Conservation (phyloP, 2,797 vertebrate genomes). For the Enteromius afrohamiltoni region DNA sequence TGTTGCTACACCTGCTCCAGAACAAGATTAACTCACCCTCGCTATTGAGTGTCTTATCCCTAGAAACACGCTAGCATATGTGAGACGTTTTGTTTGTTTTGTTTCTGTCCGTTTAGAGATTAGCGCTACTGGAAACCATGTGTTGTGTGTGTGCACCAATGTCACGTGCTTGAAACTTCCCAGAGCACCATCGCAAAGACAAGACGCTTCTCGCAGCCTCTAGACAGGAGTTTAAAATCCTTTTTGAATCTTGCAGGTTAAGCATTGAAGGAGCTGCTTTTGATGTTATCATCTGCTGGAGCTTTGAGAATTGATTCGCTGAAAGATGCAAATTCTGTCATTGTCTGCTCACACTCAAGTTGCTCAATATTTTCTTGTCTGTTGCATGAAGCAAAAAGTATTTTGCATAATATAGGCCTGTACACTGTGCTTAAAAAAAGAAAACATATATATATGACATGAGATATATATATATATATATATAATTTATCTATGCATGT, state of each 20-base stretch:
- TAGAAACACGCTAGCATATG: slow-evolving; percentile 25
- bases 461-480: no score
- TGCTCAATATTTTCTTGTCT: not conserved
- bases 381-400: not conserved
- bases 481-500: no score
- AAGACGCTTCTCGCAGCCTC: not conserved
- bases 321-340: not conserved
- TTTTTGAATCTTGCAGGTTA: not conserved
- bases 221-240: slow-evolving; percentile 10
- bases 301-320: slow-evolving; percentile 1
- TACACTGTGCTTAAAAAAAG: not conserved
- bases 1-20: slow-evolving; percentile 62
- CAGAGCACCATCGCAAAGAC: slow-evolving; percentile 6
- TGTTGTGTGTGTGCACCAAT: not conserved
- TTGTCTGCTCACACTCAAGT: not conserved
- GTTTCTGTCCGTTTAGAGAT: slow-evolving; percentile 39
- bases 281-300: not conserved
- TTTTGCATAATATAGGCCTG: not conserved
- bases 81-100: slow-evolving; percentile 41
- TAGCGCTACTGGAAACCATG: not conserved
- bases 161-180: slow-evolving; percentile 13
- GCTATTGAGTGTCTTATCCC: slow-evolving; percentile 33
- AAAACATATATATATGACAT: no score
- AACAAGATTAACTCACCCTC: slow-evolving; percentile 58
- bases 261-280: not conserved